Conservation (phyloP, 2,113 vertebrate genomes). For the Alosa alosa region DNA sequence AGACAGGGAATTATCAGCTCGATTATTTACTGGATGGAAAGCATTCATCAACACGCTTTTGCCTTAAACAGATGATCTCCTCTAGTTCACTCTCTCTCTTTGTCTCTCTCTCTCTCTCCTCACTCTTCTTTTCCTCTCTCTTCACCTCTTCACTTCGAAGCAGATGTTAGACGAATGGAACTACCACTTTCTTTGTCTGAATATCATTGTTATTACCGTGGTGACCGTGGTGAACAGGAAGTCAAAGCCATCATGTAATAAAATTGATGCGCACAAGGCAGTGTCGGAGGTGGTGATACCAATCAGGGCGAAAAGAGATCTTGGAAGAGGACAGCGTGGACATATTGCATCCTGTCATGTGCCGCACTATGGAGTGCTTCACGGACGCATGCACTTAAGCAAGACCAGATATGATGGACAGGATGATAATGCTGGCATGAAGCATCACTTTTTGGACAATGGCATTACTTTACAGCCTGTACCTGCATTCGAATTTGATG, state of each 20-base stretch:
- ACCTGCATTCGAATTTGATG: background rate
- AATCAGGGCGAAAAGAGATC: background rate
- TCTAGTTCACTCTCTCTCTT: background rate
- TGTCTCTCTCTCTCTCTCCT: background rate
- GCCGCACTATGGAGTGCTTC: background rate
- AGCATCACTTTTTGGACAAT: background rate
- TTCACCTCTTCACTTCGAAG: background rate
- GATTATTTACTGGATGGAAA: background rate
- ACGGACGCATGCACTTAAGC: background rate
- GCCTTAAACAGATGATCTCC: background rate
- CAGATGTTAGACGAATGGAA: background rate
- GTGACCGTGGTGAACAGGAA: background rate
- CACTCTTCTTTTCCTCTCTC: background rate
- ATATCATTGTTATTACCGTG: background rate
- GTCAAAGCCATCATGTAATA: background rate
- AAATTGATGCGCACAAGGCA: background rate
- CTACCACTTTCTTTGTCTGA: background rate
- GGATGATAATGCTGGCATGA: background rate
- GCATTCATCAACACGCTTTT: background rate
- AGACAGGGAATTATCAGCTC: constrained; percentile 7
- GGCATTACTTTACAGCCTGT: background rate
- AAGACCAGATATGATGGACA: background rate
- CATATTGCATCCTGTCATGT: constrained; percentile 14
- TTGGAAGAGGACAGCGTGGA: background rate
- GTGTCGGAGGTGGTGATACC: background rate